Percentiles rank a stretch among this genome's conserved stretches.
Conservation (phyloP, 1,140 invertebrate species). For the Tribolium castaneum region DNA sequence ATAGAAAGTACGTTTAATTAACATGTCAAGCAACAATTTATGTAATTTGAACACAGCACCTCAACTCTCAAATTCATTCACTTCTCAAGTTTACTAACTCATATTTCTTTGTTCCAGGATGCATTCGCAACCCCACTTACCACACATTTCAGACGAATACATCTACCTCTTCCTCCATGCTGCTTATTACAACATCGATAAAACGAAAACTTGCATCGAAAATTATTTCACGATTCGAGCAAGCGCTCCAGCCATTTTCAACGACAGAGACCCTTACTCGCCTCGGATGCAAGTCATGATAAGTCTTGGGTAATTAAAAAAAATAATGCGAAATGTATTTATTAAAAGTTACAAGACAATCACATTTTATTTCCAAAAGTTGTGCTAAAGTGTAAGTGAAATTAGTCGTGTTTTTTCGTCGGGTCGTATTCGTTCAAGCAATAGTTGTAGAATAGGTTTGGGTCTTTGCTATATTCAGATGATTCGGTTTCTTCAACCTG, state of each 20-base stretch:
- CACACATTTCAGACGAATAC: conserved; percentile 69
- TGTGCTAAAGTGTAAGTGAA: too few species aligned
- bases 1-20: background rate
- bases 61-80: background rate
- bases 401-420: too few species aligned
- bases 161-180: conserved; percentile 71
- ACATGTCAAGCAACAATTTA: background rate
- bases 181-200: conserved; percentile 69
- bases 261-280: conserved; percentile 65
- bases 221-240: conserved; percentile 69
- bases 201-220: conserved; percentile 70
- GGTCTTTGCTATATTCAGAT: too few species aligned
- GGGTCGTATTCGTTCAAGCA: too few species aligned
- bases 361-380: too few species aligned
- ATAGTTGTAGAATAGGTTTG: too few species aligned
- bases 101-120: conserved; percentile 68
- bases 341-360: too few species aligned
- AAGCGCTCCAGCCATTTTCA: conserved; percentile 68
- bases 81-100: background rate
- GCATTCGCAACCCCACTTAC: conserved; percentile 68
- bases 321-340: too few species aligned
- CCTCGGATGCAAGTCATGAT: conserved; percentile 66
- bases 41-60: background rate
- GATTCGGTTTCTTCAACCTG: too few species aligned
- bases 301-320: conserved; percentile 66